Percentiles rank a stretch among this genome's conserved stretches.
Conservation (phyloP, 2,797 vertebrate species). For the Lycodopsis pacificus region DNA sequence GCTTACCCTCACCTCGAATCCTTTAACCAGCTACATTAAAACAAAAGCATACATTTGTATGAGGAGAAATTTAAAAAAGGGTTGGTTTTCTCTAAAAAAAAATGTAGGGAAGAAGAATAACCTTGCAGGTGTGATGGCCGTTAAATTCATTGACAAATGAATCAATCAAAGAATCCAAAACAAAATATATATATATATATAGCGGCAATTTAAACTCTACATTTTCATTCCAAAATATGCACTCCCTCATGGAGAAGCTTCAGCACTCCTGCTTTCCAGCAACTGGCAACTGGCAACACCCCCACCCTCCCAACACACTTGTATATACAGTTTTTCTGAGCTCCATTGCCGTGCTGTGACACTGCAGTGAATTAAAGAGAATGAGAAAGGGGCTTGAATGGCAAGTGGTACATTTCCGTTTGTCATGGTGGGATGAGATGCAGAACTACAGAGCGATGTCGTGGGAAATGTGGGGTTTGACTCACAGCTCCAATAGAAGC, state of each 20-base stretch:
- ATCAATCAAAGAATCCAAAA: constrained; percentile 77
- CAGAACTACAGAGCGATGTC: background rate
- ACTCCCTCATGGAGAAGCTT: constrained; percentile 38
- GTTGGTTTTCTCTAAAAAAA: background rate
- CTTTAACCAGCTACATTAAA: constrained; percentile 31
- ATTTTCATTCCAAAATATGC: constrained; percentile 81
- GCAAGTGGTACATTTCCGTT: constrained; percentile 48
- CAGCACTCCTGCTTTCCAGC: constrained; percentile 50
- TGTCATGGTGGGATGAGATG: constrained; percentile 52
- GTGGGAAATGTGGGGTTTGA: constrained; percentile 14
- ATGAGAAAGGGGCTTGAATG: constrained; percentile 8
- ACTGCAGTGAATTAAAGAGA: constrained; percentile 72
- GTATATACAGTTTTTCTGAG: constrained; percentile 50
- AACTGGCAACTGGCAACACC: constrained; percentile 27
- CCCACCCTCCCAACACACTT: constrained; percentile 41
- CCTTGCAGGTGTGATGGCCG: background rate
- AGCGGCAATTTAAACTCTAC: constrained; percentile 76
- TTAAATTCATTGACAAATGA: constrained; percentile 67
- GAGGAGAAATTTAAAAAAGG: constrained; percentile 7
- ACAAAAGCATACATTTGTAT: constrained; percentile 37
- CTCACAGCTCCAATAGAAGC: background rate
- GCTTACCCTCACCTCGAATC: constrained; percentile 17
- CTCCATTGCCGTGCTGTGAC: constrained; percentile 70
- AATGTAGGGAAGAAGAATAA: background rate
- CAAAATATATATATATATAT: constrained; percentile 52